Evolutionary conservation across 2,113 vertebrate species (phyloP).

Genomic region (Anguilla rostrata): DNA sequence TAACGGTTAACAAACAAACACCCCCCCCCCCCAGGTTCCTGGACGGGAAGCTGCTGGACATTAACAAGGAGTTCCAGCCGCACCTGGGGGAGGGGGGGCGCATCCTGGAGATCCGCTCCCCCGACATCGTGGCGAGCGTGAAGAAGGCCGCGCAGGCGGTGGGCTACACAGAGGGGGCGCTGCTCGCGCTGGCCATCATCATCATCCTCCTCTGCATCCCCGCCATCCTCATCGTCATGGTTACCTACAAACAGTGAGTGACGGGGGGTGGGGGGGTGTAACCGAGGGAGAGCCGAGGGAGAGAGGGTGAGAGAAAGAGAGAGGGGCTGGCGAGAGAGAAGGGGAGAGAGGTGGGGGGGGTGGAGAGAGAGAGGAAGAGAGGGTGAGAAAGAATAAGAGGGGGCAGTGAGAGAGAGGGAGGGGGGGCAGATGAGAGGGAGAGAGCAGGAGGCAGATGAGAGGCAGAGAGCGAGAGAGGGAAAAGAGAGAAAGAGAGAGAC

Average conservation of each 20-base stretch:
- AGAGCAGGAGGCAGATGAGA: too few species aligned
- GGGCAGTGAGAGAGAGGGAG: not conserved
- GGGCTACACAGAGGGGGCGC: slow-evolving; percentile 91
- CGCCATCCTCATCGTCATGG: slow-evolving; percentile 93
- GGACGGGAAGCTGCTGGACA: slow-evolving; percentile 92
- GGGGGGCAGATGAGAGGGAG: too few species aligned
- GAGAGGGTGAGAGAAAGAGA: not conserved
- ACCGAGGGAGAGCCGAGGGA: not conserved
- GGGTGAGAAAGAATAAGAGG: not conserved
- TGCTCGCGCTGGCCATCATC: slow-evolving; percentile 92
- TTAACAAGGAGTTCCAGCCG: slow-evolving; percentile 94
- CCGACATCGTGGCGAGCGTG: slow-evolving; percentile 87
- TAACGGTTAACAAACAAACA: too few species aligned
- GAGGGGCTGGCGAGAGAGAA: too few species aligned
- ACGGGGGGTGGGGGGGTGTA: too few species aligned
- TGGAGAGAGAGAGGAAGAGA: not conserved
- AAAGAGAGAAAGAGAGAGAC: not conserved
- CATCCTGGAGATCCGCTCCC: slow-evolving; percentile 89
- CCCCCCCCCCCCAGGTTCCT: slow-evolving; percentile 75
- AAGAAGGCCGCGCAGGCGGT: slow-evolving; percentile 95
- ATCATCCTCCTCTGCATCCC: slow-evolving; percentile 97
- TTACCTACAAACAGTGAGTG: slow-evolving; percentile 97
- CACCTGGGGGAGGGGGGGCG: slow-evolving; percentile 88
- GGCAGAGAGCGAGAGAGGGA: not conserved
- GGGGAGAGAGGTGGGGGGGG: too few species aligned